These are phyloP conservation scores for Coccyzus lansbergi DNA, from an alignment of 2,797 vertebrate species.

Conservation along the genomic window DNA sequence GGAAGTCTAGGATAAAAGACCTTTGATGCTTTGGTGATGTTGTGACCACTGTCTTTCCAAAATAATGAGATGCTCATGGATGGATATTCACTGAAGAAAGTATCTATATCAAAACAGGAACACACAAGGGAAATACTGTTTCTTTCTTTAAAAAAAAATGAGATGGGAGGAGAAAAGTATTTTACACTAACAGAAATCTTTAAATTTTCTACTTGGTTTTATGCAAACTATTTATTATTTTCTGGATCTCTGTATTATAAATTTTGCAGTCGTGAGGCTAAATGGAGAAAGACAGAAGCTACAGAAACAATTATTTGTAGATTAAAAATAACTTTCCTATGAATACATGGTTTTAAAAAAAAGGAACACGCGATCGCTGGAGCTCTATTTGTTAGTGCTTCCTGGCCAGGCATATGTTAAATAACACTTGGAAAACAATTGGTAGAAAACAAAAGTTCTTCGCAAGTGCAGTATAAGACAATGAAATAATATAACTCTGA, in stretches of 20 bases:
- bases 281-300: conserved; percentile 42
- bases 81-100: background rate
- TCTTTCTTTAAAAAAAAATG: background rate
- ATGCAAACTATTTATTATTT: background rate
- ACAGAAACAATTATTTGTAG: conserved; percentile 53
- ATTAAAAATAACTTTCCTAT: conserved; percentile 66
- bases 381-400: conserved; percentile 56
- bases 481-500: conserved; percentile 20
- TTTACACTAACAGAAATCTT: conserved; percentile 5
- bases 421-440: conserved; percentile 57
- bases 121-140: background rate
- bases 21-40: background rate
- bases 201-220: background rate
- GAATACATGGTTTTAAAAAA: conserved; percentile 30
- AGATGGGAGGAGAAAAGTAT: background rate
- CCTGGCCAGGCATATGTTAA: conserved; percentile 54
- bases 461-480: conserved; percentile 12
- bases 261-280: background rate
- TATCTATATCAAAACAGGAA: background rate
- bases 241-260: background rate
- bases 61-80: background rate
- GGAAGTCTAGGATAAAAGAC: background rate
- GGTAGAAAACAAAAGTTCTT: conserved; percentile 48
- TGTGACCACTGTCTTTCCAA: background rate
- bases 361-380: conserved; percentile 3